Percentiles rank a stretch among this genome's conserved stretches.
Evolutionary conservation across 1,140 invertebrate genomes (phyloP).

Genomic region (Pseudomyrmex pallidus): DNA sequence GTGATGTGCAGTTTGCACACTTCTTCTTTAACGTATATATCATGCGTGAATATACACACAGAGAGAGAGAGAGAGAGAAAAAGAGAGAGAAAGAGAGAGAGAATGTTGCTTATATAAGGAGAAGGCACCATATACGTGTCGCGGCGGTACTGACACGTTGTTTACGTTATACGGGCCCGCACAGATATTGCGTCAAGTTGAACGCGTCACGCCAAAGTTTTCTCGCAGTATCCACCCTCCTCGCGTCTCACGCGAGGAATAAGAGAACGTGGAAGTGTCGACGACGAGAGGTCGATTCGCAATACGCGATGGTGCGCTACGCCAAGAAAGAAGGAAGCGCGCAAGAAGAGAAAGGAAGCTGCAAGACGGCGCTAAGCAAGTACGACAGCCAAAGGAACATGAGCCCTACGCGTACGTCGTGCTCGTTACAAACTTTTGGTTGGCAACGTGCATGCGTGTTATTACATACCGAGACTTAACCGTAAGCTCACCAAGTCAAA

Average conservation of each 20-base stretch:
- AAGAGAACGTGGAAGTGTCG: constrained; percentile 43
- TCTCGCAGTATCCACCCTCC: constrained; percentile 55
- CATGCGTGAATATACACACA: constrained; percentile 33
- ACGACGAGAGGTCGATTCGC: constrained; percentile 49
- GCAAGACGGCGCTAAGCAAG: constrained; percentile 22
- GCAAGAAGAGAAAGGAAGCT: not conserved
- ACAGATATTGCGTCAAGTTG: constrained; percentile 74
- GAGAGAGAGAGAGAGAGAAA: too few relatives aligned
- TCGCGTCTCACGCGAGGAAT: constrained; percentile 12
- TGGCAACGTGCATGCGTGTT: constrained; percentile 73
- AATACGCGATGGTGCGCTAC: constrained; percentile 28
- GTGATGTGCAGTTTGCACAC: not conserved
- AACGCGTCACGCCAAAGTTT: constrained; percentile 69
- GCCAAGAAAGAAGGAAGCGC: constrained; percentile 26
- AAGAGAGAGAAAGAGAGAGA: not conserved
- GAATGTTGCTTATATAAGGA: constrained; percentile 24
- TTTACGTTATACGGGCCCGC: constrained; percentile 66
- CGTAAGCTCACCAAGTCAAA: constrained; percentile 72
- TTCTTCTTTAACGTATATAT: constrained; percentile 34
- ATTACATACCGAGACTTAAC: constrained; percentile 76
- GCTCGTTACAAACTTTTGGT: constrained; percentile 75
- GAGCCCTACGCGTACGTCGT: constrained; percentile 64
- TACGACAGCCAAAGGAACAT: constrained; percentile 48
- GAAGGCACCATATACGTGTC: constrained; percentile 54
- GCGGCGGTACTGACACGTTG: constrained; percentile 63